phyloP scores from a whole-genome alignment of 2,113 vertebrate species.

The Chroicocephalus ridibundus region DNA sequence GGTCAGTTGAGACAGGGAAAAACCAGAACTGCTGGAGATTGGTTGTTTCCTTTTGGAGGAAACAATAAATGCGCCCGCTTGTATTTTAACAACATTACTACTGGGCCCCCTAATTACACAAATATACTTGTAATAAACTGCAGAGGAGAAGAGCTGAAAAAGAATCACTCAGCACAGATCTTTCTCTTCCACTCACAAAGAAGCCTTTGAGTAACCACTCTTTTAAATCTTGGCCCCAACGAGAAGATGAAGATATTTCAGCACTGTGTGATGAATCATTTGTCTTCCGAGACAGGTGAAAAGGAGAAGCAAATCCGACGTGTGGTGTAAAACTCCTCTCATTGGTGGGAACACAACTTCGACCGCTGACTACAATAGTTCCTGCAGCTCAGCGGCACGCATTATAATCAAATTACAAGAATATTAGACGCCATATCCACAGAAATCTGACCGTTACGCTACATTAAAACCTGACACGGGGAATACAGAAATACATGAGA shows the following conservation, averaged over 20 bases:
- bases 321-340: not conserved
- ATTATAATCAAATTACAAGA: not conserved
- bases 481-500: not conserved
- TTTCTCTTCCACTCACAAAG: not conserved
- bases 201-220: not conserved
- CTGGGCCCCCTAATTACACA: slow-evolving; percentile 77
- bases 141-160: slow-evolving; percentile 9
- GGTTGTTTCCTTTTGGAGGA: slow-evolving; percentile 90
- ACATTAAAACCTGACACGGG: not conserved
- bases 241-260: slow-evolving; percentile 11
- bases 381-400: not conserved
- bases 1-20: slow-evolving; percentile 81
- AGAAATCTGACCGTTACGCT: not conserved
- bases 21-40: slow-evolving; percentile 69
- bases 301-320: not conserved
- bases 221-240: not conserved
- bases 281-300: slow-evolving; percentile 27
- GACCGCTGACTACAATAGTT: not conserved
- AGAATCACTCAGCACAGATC: not conserved
- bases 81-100: slow-evolving; percentile 75
- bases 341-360: not conserved
- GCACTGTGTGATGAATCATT: not conserved
- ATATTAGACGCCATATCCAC: not conserved
- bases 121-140: slow-evolving; percentile 67
- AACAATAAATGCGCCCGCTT: slow-evolving; percentile 86